Percentiles rank a stretch among this genome's conserved stretches.
Conservation (phyloP, 2,797 vertebrate genomes). For the Mormyrops attenuatus region DNA sequence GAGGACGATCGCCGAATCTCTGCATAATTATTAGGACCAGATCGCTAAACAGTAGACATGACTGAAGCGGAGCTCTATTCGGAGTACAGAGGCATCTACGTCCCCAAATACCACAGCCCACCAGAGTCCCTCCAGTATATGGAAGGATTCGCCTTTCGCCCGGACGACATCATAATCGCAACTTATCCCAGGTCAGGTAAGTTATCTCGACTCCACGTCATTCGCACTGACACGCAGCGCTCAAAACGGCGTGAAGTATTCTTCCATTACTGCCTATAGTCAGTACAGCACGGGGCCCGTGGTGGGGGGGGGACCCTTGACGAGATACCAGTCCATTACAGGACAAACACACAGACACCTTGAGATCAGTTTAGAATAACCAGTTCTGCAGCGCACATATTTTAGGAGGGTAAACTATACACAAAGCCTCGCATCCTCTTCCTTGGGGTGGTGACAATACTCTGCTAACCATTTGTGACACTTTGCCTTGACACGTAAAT, state of each 20-base stretch:
- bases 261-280: background rate
- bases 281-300: background rate
- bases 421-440: background rate
- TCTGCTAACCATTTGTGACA: background rate
- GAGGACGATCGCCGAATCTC: background rate
- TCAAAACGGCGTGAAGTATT: background rate
- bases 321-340: background rate
- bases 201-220: background rate
- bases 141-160: constrained; percentile 54
- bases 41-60: constrained; percentile 38
- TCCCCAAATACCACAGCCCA: constrained; percentile 30
- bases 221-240: background rate
- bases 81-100: constrained; percentile 46
- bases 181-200: constrained; percentile 66
- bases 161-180: constrained; percentile 52
- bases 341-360: background rate
- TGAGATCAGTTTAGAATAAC: background rate
- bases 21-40: background rate
- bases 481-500: background rate
- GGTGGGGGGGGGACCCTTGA: background rate
- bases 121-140: constrained; percentile 45
- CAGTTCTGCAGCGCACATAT: background rate
- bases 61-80: constrained; percentile 54
- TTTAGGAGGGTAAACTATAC: background rate
- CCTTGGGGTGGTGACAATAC: background rate